phyloP scores from a whole-genome alignment of 1,140 invertebrate genomes.

The Drosophila sp. region DNA sequence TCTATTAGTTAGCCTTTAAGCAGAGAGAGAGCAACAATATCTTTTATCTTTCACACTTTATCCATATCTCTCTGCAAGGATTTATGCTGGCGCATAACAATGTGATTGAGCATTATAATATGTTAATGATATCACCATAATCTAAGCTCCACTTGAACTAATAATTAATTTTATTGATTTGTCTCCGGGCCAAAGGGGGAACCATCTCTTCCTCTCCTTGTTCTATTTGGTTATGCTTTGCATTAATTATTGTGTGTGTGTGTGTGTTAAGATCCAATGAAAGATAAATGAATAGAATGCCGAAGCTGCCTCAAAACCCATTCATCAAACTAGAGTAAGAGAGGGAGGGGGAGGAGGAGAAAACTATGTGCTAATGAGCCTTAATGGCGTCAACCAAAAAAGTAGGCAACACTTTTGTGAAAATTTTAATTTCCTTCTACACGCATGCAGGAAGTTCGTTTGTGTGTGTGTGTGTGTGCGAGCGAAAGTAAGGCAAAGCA shows the following conservation, averaged over 20 bases:
- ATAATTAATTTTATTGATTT: slow-evolving; percentile 72
- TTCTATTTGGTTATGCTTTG: slow-evolving; percentile 30
- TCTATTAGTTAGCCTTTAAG: background rate
- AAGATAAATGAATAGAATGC: slow-evolving; percentile 9
- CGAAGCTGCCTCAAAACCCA: background rate
- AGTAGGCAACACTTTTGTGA: slow-evolving; percentile 70
- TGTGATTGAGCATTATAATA: slow-evolving; percentile 46
- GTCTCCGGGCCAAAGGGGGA: slow-evolving; percentile 2
- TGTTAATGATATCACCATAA: slow-evolving; percentile 52
- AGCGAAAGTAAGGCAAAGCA: background rate
- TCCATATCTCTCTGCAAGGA: background rate
- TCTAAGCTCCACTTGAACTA: slow-evolving; percentile 45
- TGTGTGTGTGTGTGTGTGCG: slow-evolving; percentile 13
- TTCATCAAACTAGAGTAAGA: background rate
- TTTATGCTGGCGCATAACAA: slow-evolving; percentile 5
- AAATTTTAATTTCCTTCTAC: slow-evolving; percentile 65
- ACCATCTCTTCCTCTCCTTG: slow-evolving; percentile 24
- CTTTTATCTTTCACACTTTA: background rate
- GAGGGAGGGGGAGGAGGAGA: background rate
- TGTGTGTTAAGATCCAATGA: background rate
- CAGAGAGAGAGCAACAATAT: background rate
- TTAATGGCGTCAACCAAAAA: slow-evolving; percentile 62
- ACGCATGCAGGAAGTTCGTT: slow-evolving; percentile 41
- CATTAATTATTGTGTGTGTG: slow-evolving; percentile 23
- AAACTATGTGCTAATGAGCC: slow-evolving; percentile 60